Evolutionary conservation across 2,113 vertebrate genomes (phyloP).

Genomic region (Halichoeres trimaculatus): DNA sequence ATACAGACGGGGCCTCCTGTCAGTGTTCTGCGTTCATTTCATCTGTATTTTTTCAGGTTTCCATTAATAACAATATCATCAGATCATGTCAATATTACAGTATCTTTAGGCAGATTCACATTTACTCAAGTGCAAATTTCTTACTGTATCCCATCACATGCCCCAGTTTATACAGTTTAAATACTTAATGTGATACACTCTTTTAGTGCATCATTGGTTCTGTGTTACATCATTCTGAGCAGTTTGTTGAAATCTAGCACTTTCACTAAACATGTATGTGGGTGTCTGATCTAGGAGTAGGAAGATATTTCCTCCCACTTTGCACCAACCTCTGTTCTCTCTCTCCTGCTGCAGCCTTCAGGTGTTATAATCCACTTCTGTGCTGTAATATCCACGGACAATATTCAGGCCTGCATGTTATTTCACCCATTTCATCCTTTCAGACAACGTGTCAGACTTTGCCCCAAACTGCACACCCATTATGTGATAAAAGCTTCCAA

Average conservation of each 20-base stretch:
- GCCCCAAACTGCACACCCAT: conserved; percentile 12
- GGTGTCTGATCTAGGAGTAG: not conserved
- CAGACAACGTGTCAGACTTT: conserved; percentile 21
- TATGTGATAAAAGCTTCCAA: conserved; percentile 2
- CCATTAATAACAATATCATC: conserved; percentile 25
- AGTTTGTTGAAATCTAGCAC: not conserved
- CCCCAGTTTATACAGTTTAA: not conserved
- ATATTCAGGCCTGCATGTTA: conserved; percentile 10
- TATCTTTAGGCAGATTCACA: conserved; percentile 6
- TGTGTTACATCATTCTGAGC: not conserved
- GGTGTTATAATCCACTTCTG: conserved; percentile 13
- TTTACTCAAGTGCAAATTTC: not conserved
- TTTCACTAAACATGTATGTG: not conserved
- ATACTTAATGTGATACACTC: not conserved
- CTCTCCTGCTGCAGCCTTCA: not conserved
- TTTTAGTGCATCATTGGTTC: not conserved
- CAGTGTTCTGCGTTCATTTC: too few relatives aligned
- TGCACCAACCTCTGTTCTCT: conserved; percentile 15
- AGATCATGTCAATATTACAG: conserved; percentile 33
- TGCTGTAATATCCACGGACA: conserved; percentile 17
- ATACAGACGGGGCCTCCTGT: too few relatives aligned
- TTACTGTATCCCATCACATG: conserved; percentile 7
- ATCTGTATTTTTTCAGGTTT: too few relatives aligned
- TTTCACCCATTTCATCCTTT: conserved; percentile 34
- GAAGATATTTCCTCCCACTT: not conserved